A percentile compares a stretch with the other conserved stretches of the same genome.
These are phyloP conservation scores for Drosophila anomelani DNA, from an alignment of 2,888 invertebrate genomes.

Conservation along the genomic window DNA sequence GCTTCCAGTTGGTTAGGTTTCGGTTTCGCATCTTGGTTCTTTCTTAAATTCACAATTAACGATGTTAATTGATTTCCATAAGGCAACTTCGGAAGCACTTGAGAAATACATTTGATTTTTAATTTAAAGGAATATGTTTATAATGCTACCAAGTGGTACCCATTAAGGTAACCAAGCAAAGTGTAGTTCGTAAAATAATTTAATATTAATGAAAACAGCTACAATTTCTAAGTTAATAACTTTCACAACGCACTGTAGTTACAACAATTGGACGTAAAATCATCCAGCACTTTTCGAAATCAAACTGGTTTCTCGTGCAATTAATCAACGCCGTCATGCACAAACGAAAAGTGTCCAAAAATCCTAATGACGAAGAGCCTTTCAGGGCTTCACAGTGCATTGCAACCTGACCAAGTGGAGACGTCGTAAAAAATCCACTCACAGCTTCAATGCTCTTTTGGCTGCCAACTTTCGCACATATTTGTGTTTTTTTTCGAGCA, in stretches of 20 bases:
- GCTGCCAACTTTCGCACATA: constrained; percentile 2
- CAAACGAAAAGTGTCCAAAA: constrained; percentile 10
- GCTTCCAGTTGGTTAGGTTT: constrained; percentile 14
- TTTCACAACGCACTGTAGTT: neutral
- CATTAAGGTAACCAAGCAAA: too few relatives aligned
- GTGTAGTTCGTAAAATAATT: too few relatives aligned
- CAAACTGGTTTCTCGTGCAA: constrained; percentile 32
- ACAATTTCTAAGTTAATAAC: neutral
- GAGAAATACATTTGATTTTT: neutral
- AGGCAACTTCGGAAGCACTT: neutral
- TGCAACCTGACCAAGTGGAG: constrained; percentile 16
- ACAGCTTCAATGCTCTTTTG: constrained; percentile 11
- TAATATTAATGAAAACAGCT: neutral
- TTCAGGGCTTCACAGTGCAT: constrained; percentile 21
- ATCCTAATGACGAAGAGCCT: constrained; percentile 21
- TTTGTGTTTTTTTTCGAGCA: neutral
- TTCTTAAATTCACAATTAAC: constrained; percentile 10
- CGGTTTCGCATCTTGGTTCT: neutral
- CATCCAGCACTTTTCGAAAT: neutral
- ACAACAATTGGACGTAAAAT: neutral
- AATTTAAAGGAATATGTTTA: neutral
- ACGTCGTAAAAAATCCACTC: neutral
- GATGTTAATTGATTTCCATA: neutral
- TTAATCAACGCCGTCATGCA: constrained; percentile 22
- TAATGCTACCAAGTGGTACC: neutral